phyloP scores from a whole-genome alignment of 1,140 invertebrate species.

The Drosophila oshimai region DNA sequence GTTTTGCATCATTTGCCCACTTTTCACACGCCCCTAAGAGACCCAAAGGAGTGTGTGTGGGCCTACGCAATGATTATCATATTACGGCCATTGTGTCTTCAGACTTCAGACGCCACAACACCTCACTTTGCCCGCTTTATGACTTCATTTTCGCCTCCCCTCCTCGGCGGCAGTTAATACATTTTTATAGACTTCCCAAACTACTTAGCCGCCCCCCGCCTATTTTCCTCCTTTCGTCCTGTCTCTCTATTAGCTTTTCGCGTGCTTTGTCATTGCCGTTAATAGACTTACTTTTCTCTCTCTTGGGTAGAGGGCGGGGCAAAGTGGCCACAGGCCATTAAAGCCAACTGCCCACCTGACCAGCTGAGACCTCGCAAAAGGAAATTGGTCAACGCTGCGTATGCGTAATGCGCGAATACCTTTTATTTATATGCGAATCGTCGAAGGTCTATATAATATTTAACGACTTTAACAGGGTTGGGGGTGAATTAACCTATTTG shows the following conservation, averaged over 20 bases:
- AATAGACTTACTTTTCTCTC: slow-evolving; percentile 74
- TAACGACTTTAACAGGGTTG: neutral
- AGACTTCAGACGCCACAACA: neutral
- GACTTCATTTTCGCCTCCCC: slow-evolving; percentile 73
- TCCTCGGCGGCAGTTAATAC: slow-evolving; percentile 63
- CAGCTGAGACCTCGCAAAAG: slow-evolving; percentile 32
- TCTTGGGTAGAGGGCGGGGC: slow-evolving; percentile 2
- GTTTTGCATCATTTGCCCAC: slow-evolving; percentile 52
- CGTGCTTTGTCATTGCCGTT: slow-evolving; percentile 79
- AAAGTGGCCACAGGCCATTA: slow-evolving; percentile 28
- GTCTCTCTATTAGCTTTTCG: slow-evolving; percentile 78
- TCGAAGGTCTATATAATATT: slow-evolving; percentile 5
- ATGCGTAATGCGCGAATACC: slow-evolving; percentile 59
- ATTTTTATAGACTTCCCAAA: slow-evolving; percentile 77
- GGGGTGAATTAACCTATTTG: neutral
- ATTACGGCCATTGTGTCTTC: slow-evolving; percentile 62
- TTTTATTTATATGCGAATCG: slow-evolving; percentile 32
- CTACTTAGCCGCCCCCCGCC: slow-evolving; percentile 38
- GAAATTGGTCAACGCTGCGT: slow-evolving; percentile 52
- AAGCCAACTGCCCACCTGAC: slow-evolving; percentile 63
- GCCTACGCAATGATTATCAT: slow-evolving; percentile 74
- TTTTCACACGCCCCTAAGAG: slow-evolving; percentile 53
- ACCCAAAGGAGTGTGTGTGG: slow-evolving; percentile 9
- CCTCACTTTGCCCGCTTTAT: slow-evolving; percentile 49
- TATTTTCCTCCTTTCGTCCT: neutral